A percentile compares a stretch with the other conserved stretches of the same genome.
These are phyloP conservation scores for Hedychridium roseum DNA, from an alignment of 2,888 invertebrate species.

Conservation along the genomic window DNA sequence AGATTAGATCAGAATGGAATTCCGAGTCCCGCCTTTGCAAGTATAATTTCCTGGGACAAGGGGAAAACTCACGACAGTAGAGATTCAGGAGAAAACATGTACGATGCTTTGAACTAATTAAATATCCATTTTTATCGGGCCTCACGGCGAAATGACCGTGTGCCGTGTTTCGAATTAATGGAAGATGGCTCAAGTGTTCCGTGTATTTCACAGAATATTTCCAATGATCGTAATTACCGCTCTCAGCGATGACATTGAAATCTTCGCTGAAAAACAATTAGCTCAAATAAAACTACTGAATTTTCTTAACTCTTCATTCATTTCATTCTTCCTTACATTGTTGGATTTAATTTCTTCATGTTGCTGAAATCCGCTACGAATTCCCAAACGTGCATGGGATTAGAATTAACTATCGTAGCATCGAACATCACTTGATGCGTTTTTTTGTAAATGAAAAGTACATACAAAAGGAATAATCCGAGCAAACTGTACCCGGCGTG, in stretches of 20 bases:
- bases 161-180: conserved; percentile 69
- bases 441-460: conserved; percentile 50
- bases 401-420: conserved; percentile 66
- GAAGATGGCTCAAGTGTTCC: conserved; percentile 73
- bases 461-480: conserved; percentile 37
- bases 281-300: background rate
- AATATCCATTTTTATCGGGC: conserved; percentile 64
- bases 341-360: conserved; percentile 75
- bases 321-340: conserved; percentile 70
- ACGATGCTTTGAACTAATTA: conserved; percentile 70
- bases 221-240: conserved; percentile 75
- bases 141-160: conserved; percentile 70
- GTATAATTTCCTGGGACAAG: conserved; percentile 1
- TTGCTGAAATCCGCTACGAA: conserved; percentile 80
- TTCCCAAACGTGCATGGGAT: conserved; percentile 74
- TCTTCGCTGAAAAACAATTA: conserved; percentile 65
- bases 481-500: conserved; percentile 41
- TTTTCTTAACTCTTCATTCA: background rate
- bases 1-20: conserved; percentile 12
- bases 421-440: conserved; percentile 53
- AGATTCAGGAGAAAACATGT: conserved; percentile 68
- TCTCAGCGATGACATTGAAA: conserved; percentile 72
- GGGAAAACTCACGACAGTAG: conserved; percentile 69
- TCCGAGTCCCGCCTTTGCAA: conserved; percentile 3
- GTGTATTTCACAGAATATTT: conserved; percentile 73